Evolutionary conservation across 92 coral and sea anemone genomes (phyloP), one percentile per base, ranked within the genome.

Genomic region (Zoanthus sansibaricus): DNA sequence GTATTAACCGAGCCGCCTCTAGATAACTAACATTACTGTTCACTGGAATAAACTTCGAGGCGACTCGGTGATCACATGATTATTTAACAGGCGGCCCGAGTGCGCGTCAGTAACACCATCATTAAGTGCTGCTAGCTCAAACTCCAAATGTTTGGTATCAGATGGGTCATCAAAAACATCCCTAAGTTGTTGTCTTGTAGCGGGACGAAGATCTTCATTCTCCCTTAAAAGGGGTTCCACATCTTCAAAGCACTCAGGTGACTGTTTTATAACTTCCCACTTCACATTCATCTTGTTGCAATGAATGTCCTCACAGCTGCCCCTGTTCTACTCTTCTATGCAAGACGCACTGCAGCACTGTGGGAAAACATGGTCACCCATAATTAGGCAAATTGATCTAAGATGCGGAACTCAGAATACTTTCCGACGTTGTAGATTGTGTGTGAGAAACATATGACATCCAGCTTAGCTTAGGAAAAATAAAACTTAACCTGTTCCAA

Each of bases 391-490:
- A 25, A 25, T 0, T 16, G 79, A 46, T 74, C 47, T 20, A 86
- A 45, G 13, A 52, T 12, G 83, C 75, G 51, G 75, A 54, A 59
- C 47, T 77, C 18, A 31, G 69, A 69, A 3, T 51, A 46, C 20
- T 83, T 72, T 45, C 87, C 68, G 6, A 61, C 68, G 6, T 61
- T 77, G 71, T 72, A 71, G 71, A 88, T 91, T 25, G 87, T 87
- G 89, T 87, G 91, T 20, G 88, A 91, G 71, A 83, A 91, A 88
- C 94, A 91, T 17, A 62, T 71, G 52, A 91, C 89, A 83, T 72
- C 83, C 17, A 77, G 78, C 86, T 82, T 45, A 82, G 55, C 74
- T 88, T 88, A 83, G 25, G 25, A 25, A 25, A 25, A 25, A 25
- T 25, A 25, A 25, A 25, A 25, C 25, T 25, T 25, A 25, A 82